Base-by-base conservation (phyloP, 2,113 vertebrate genomes). In the Microcebus griseorufus region DNA sequence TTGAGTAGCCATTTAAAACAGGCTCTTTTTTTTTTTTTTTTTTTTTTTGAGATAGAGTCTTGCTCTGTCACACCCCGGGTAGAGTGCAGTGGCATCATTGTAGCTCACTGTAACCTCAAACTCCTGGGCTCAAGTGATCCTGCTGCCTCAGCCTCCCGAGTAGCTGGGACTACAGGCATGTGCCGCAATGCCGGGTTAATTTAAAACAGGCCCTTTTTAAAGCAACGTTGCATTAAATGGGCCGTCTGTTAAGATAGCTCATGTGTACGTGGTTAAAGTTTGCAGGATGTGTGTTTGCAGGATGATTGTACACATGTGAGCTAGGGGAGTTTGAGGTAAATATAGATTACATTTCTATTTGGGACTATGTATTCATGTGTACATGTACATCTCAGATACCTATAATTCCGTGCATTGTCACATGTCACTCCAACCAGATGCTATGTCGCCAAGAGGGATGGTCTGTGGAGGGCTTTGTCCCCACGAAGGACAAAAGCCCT, bases 131-230 rank as follows among this genome's bases (percentile, higher is more conserved):
- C 55, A 22, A 58, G 55, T 3, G 20, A 58, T 22, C 55, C 55
- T 2, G 6, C 20, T 22, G 55, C 7, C 55, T 58, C 55, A 58
- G 55, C 7, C 55, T 58, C 20, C 55, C 4, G 20, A 22, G 20
- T 58, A 58, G 55, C 55, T 58, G 20, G 55, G 20, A 58, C 55
- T 58, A 58, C 6, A 22, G 18, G 20, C 55, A 22, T 20, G 4
- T 58, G 55, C 55, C 55, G 20, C 55, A 9, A 22, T 9, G 20
- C 55, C 55, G 7, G 20, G 55, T 7, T 58, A 58, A 93, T 96
- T 97, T 96, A 89, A 96, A 94, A 89, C 69, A 64, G 86, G 82
- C 58, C 93, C 45, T 96, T 89, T 96, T 87, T 62, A 58, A 97
- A 96, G 78, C 62, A 51, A 89, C 0, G 2, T 65, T 90, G 69